Evolutionary conservation across 2,797 vertebrate species (phyloP), one percentile per base, ranked within the genome.

Genomic region (Myotis myotis): DNA sequence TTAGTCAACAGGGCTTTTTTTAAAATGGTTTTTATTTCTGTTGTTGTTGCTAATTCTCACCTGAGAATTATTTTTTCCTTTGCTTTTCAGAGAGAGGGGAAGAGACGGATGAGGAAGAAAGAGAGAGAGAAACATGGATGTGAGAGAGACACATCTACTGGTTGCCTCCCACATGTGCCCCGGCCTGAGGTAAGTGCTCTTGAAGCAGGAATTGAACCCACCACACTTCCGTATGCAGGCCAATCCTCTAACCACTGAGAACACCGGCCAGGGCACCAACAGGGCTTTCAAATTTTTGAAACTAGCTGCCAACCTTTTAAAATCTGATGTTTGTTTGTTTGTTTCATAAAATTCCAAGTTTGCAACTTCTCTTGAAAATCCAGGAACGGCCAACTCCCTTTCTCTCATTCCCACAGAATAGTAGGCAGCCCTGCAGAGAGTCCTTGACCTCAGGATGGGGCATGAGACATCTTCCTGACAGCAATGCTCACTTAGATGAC

Each of bases 281-380:
- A 36, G 15, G 7, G 13, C 25, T 96, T 85, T 74, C 68, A 60
- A 62, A n/a, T 33, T 44, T 82, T 79, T 83, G 11, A 3, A 76
- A 51, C 55, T 57, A 72, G 20, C 11, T 83, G 20, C 47, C 49
- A 44, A 89, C 23, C 38, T 62, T 83, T 72, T 82, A 89, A 91
- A 82, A 64, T 4, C 25, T 41, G 25, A 80, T 51, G 22, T 9
- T 38, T 38, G 22, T 11, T 60, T 66, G 74, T 78, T 53, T 80
- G 60, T 51, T 20, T 19, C 28, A 33, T 72, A 66, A 87, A 84
- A 70, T 87, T 47, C 28, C 51, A 30, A 70, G 64, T 81, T 51
- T 60, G 36, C 74, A 72, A 22, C 2, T 92, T 87, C 86, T 95
- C 38, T 76, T 53, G 33, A 84, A 93, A 49, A 83, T 49, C 83